phyloP scores from a whole-genome alignment of 2,113 vertebrate species.

The Psophia crepitans region DNA sequence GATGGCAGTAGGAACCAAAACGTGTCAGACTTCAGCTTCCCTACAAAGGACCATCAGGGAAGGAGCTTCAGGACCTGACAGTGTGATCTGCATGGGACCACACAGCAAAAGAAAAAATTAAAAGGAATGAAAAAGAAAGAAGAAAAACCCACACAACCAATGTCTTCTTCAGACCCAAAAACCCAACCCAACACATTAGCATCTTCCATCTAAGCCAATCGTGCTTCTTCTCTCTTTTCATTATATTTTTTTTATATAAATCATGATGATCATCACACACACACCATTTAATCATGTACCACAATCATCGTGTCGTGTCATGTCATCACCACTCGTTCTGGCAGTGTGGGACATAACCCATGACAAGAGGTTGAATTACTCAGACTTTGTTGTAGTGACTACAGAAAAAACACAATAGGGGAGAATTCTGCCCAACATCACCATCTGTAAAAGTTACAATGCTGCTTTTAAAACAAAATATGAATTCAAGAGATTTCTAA shows the following conservation, averaged over 20 bases:
- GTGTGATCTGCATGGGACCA: background rate
- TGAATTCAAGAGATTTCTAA: background rate
- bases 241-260: background rate
- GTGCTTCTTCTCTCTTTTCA: background rate
- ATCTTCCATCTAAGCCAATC: background rate
- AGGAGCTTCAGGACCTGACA: background rate
- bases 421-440: background rate
- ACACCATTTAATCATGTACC: background rate
- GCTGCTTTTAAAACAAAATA: background rate
- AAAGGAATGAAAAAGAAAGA: background rate
- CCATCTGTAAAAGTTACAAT: background rate
- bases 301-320: background rate
- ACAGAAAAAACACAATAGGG: background rate
- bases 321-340: background rate
- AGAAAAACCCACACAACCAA: background rate
- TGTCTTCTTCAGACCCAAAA: background rate
- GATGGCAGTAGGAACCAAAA: background rate
- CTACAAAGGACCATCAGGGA: background rate
- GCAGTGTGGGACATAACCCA: background rate
- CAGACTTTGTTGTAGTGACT: background rate
- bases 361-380: background rate
- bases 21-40: background rate
- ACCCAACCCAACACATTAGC: background rate
- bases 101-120: background rate
- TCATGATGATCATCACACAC: background rate